A percentile compares a stretch with the other conserved stretches of the same genome.
Conservation (phyloP, 2,888 invertebrate species). For the Pyrochroa serraticornis region DNA sequence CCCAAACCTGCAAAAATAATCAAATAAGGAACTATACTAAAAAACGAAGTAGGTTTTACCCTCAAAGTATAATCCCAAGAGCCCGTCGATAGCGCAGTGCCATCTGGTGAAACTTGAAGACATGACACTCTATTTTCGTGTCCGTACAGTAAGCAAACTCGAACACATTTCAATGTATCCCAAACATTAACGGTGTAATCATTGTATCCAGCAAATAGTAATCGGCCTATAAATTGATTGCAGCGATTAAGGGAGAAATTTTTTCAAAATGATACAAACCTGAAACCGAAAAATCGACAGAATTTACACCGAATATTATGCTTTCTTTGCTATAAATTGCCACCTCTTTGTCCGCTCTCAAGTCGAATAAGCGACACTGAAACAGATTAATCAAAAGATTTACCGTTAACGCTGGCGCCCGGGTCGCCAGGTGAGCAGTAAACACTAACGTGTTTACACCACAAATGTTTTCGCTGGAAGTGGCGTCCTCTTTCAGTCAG, state of each 20-base stretch:
- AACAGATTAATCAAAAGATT: too few relatives aligned
- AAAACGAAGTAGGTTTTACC: slow-evolving; percentile 58
- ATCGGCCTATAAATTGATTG: slow-evolving; percentile 67
- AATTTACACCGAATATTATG: slow-evolving; percentile 96
- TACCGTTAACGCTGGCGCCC: too few relatives aligned
- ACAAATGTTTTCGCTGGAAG: too few relatives aligned
- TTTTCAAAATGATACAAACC: slow-evolving; percentile 44
- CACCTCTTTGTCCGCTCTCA: slow-evolving; percentile 97
- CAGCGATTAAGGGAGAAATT: neutral
- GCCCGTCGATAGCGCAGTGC: slow-evolving; percentile 95
- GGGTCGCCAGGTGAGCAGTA: too few relatives aligned
- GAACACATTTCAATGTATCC: slow-evolving; percentile 94
- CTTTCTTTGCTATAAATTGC: slow-evolving; percentile 95
- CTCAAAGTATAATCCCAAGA: slow-evolving; percentile 95
- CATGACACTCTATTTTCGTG: slow-evolving; percentile 96
- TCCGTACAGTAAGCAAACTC: slow-evolving; percentile 89
- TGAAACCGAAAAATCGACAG: slow-evolving; percentile 96
- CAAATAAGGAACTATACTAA: neutral
- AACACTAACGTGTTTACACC: too few relatives aligned
- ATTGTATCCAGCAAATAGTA: slow-evolving; percentile 97
- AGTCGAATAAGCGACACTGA: slow-evolving; percentile 93
- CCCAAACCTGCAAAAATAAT: slow-evolving; percentile 47
- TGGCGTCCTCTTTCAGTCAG: too few relatives aligned
- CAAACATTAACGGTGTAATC: slow-evolving; percentile 99
- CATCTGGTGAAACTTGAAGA: slow-evolving; percentile 94